Evolutionary conservation across 2,797 vertebrate genomes (phyloP), one percentile per base, ranked within the genome.

Genomic region (Pagetopsis macropterus): DNA sequence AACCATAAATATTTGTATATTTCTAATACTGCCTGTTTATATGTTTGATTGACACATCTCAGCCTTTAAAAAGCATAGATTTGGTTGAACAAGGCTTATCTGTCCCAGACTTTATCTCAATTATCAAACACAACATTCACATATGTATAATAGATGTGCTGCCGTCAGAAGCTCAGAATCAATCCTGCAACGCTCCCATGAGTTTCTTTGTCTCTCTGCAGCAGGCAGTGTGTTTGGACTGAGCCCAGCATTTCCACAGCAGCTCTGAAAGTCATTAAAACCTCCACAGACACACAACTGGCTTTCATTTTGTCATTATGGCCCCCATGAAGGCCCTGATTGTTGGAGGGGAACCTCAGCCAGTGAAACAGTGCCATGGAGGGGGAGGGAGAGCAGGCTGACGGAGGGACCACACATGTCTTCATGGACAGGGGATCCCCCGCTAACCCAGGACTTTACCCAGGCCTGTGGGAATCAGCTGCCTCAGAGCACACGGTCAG

Each of bases 201-300:
- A 49, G 45, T 61, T 69, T 62, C 74, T 86, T 83, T 80, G 72
- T 81, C 60, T 82, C 61, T 70, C 37, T 78, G 66, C 65, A 83
- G 76, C 62, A 78, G 72, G 70, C 68, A 65, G 69, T n/a, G 48
- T 79, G 58, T 85, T 84, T 84, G 75, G 76, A 87, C 76, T 63
- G 49, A 62, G 41, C 66, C 84, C 72, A 79, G 75, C 61, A 76
- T 82, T 88, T 90, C 80, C 82, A 87, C 83, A 84, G 84, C 83
- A 84, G 82, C 78, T 90, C 89, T 88, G 87, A 90, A 88, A 91
- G 85, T 90, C 88, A 91, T 91, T 90, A 88, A 90, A 83, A 70
- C 80, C 83, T 84, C 87, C 75, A 78, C 81, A 90, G 85, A 88
- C 83, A 84, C 76, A 90, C 87, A 90, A 89, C 85, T 88, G 87